These are phyloP conservation scores for Halocynthia aurantium DNA, from an alignment of 23 tunicate genomes.

Conservation along the genomic window DNA sequence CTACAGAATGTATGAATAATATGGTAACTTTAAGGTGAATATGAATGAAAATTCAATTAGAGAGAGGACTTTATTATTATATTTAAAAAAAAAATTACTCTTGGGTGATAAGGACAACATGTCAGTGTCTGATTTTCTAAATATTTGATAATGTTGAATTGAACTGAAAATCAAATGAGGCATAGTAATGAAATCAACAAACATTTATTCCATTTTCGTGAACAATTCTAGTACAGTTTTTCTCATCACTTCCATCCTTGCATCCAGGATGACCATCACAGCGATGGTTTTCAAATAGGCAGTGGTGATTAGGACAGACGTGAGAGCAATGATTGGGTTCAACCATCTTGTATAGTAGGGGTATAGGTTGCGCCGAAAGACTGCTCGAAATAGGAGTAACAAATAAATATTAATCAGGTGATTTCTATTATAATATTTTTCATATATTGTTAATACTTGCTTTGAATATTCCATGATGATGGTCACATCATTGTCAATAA, in stretches of 20 bases:
- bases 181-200: not conserved
- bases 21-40: no score
- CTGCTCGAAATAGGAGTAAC: not conserved
- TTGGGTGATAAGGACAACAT: no score
- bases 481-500: constrained; percentile 27
- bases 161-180: no score
- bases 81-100: no score
- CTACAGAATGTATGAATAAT: no score
- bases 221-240: constrained; percentile 39
- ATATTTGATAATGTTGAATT: no score
- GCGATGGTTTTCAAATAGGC: constrained; percentile 40
- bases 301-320: constrained; percentile 48
- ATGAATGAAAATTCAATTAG: no score
- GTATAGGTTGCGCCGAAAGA: not conserved
- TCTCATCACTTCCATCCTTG: constrained; percentile 72
- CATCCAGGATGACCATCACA: constrained; percentile 88
- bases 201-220: constrained; percentile 32
- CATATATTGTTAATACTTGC: not conserved
- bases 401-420: not conserved
- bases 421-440: not conserved
- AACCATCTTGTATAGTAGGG: constrained; percentile 29
- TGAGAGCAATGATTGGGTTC: constrained; percentile 43
- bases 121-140: no score
- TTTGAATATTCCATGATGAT: constrained; percentile 19
- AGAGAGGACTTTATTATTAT: no score